phyloP scores from a whole-genome alignment of 2,797 vertebrate genomes.

The Phoxinus dragarum region DNA sequence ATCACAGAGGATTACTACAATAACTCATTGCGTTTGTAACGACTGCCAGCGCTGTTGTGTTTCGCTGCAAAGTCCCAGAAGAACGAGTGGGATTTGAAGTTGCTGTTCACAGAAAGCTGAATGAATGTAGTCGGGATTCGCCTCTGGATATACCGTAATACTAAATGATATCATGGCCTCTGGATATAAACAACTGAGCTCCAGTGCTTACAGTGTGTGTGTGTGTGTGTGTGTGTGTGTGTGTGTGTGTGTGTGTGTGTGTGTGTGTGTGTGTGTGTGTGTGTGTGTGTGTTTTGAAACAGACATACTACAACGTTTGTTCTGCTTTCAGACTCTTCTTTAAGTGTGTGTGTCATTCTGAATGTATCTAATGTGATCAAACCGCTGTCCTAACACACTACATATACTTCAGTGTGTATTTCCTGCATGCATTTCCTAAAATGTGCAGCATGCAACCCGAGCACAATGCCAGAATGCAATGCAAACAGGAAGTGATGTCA shows the following conservation, averaged over 20 bases:
- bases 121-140: conserved; percentile 11
- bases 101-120: neutral
- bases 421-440: neutral
- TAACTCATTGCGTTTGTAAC: conserved; percentile 77
- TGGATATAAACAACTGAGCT: conserved; percentile 24
- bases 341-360: neutral
- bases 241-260: neutral
- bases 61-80: conserved; percentile 59
- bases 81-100: neutral
- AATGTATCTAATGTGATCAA: neutral
- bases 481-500: neutral
- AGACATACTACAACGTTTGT: conserved; percentile 9
- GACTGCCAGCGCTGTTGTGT: conserved; percentile 75
- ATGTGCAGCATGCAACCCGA: neutral
- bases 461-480: neutral
- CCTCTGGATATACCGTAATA: conserved; percentile 33
- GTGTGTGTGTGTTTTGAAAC: conserved; percentile 13
- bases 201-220: neutral
- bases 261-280: neutral
- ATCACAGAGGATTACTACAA: conserved; percentile 83
- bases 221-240: neutral
- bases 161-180: conserved; percentile 38
- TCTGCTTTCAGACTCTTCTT: neutral
- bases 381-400: neutral
- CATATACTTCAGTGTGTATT: neutral